phyloP scores from a whole-genome alignment of 2,113 vertebrate genomes.

The Brachyhypopomus occidentalis region DNA sequence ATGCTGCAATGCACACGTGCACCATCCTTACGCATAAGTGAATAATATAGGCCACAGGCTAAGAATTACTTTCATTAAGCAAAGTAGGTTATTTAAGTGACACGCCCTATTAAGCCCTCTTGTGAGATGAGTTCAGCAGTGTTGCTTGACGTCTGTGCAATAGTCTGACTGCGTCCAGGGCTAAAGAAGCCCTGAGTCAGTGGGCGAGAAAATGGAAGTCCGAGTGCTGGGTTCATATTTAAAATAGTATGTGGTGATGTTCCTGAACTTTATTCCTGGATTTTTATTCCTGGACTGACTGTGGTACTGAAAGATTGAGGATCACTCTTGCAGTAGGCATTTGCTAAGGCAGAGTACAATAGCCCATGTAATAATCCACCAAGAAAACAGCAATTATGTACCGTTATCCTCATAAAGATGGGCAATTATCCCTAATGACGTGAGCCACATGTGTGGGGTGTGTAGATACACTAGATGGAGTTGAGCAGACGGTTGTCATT shows the following conservation, averaged over 20 bases:
- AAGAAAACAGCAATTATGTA: constrained; percentile 20
- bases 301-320: constrained; percentile 28
- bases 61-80: not conserved
- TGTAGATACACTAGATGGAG: not conserved
- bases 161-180: not conserved
- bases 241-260: not conserved
- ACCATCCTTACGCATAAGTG: not conserved
- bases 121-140: not conserved
- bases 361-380: not conserved
- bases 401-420: constrained; percentile 14
- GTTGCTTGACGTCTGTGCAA: not conserved
- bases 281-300: not conserved
- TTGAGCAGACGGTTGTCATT: not conserved
- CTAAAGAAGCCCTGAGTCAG: not conserved
- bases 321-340: constrained; percentile 14
- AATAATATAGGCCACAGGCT: too few species aligned
- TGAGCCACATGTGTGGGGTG: constrained; percentile 1
- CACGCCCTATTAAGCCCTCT: not conserved
- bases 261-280: not conserved
- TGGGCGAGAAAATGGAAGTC: too few species aligned
- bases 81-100: too few species aligned
- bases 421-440: constrained; percentile 22
- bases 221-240: not conserved
- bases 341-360: not conserved
- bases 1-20: not conserved